Evolutionary conservation across 2,113 vertebrate species (phyloP).

Genomic region (Toxotes chatareus): DNA sequence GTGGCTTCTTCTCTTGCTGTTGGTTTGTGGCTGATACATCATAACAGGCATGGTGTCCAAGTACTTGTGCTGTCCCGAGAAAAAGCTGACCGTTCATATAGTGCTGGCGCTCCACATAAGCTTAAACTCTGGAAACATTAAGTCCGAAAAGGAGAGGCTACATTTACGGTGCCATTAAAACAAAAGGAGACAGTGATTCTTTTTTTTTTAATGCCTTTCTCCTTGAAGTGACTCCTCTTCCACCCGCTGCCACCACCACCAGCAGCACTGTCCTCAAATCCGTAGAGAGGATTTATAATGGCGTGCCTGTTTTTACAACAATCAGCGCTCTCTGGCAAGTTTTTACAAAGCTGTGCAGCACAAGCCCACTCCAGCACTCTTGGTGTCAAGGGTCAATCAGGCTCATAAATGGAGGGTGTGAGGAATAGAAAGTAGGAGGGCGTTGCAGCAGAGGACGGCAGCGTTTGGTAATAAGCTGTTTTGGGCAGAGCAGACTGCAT

Average conservation of each 20-base stretch:
- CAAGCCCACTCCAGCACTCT: conserved; percentile 24
- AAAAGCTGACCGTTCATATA: conserved; percentile 14
- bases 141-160: conserved; percentile 19
- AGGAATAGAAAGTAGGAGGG: conserved; percentile 41
- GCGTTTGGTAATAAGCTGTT: conserved; percentile 64
- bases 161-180: conserved; percentile 65
- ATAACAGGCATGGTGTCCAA: background rate
- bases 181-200: conserved; percentile 59
- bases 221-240: conserved; percentile 47
- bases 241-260: conserved; percentile 4
- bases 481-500: conserved; percentile 63
- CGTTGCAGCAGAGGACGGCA: conserved; percentile 26
- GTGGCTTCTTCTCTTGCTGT: conserved; percentile 3
- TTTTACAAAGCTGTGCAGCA: conserved; percentile 41
- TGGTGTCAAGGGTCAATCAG: conserved; percentile 55
- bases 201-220: conserved; percentile 63
- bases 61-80: background rate
- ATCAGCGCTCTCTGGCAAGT: conserved; percentile 38
- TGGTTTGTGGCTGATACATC: background rate
- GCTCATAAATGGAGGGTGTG: conserved; percentile 54
- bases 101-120: background rate
- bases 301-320: conserved; percentile 43
- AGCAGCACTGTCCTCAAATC: conserved; percentile 30
- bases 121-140: conserved; percentile 39
- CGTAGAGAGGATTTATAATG: conserved; percentile 50